These are phyloP conservation scores for Drosophila sordidula DNA, from an alignment of 2,888 invertebrate species.

Conservation along the genomic window DNA sequence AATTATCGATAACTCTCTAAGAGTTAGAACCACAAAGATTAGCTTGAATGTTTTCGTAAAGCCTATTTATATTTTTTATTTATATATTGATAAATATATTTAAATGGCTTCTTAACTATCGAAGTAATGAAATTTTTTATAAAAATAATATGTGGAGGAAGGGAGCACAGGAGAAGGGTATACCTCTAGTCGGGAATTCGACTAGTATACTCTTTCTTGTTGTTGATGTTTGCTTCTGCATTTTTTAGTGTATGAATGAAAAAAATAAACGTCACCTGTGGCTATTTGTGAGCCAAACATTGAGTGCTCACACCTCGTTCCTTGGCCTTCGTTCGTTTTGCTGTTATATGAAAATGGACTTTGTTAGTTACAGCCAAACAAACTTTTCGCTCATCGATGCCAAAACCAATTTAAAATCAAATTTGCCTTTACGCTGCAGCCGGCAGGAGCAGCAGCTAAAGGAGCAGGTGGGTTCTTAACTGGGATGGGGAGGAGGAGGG, in stretches of 20 bases:
- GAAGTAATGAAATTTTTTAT: no score
- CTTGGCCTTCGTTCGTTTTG: constrained; percentile 21
- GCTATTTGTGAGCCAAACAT: constrained; percentile 63
- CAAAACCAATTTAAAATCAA: constrained; percentile 78
- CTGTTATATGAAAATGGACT: constrained; percentile 55
- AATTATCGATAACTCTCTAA: no score
- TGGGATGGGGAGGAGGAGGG: not conserved
- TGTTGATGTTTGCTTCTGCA: constrained; percentile 25
- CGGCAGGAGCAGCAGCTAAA: not conserved
- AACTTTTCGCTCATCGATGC: constrained; percentile 61
- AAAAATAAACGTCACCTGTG: constrained; percentile 56
- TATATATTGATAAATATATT: no score
- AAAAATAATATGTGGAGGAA: no score
- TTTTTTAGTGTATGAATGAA: constrained; percentile 16
- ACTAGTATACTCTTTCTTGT: not conserved
- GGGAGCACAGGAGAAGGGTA: not conserved
- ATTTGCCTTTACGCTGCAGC: constrained; percentile 52
- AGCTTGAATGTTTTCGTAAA: no score
- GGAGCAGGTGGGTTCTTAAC: not conserved
- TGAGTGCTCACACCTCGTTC: constrained; percentile 40
- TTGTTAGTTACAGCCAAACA: constrained; percentile 66
- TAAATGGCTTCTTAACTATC: no score
- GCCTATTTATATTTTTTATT: no score
- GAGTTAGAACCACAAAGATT: no score
- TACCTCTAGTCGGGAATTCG: not conserved